A percentile compares a stretch with the other conserved stretches of the same genome.
phyloP scores from a whole-genome alignment of 2,888 invertebrate species.

The Isotomurus palustris region DNA sequence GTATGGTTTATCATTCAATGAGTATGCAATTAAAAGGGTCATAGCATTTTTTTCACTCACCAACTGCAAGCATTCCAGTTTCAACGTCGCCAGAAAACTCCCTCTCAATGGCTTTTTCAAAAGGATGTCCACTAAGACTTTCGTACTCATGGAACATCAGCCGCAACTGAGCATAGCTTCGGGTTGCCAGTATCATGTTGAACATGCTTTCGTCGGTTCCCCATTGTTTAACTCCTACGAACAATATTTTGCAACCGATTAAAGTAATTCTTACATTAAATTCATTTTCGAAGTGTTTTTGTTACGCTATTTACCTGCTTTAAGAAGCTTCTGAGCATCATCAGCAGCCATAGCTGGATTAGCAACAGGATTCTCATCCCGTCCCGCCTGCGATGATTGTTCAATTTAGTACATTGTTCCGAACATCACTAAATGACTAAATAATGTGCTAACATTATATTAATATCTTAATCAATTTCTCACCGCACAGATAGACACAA shows the following conservation, averaged over 20 bases:
- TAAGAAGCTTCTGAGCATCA: conserved; percentile 73
- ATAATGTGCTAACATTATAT: background rate
- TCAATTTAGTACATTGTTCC: conserved; percentile 27
- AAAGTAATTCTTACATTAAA: background rate
- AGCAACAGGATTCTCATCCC: conserved; percentile 72
- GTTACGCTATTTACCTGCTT: conserved; percentile 59
- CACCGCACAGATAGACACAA: conserved; percentile 76
- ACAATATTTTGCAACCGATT: conserved; percentile 11
- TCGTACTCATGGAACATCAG: conserved; percentile 79
- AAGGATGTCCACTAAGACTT: conserved; percentile 64
- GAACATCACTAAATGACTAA: conserved; percentile 4
- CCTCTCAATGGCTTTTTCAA: conserved; percentile 71
- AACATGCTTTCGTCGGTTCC: conserved; percentile 85
- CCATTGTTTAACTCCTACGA: conserved; percentile 62
- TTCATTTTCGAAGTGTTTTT: background rate
- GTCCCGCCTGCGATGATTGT: conserved; percentile 58
- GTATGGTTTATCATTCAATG: no score
- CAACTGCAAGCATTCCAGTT: conserved; percentile 75
- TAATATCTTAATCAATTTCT: conserved; percentile 46
- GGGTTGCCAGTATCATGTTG: conserved; percentile 75
- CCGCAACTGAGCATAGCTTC: conserved; percentile 83
- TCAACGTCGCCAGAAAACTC: conserved; percentile 84
- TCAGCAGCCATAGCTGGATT: conserved; percentile 67
- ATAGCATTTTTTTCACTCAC: conserved; percentile 55
- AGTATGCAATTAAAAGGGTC: no score